Base-by-base conservation (phyloP, 2,797 vertebrate species). In the Melanotaenia maccullochi region DNA sequence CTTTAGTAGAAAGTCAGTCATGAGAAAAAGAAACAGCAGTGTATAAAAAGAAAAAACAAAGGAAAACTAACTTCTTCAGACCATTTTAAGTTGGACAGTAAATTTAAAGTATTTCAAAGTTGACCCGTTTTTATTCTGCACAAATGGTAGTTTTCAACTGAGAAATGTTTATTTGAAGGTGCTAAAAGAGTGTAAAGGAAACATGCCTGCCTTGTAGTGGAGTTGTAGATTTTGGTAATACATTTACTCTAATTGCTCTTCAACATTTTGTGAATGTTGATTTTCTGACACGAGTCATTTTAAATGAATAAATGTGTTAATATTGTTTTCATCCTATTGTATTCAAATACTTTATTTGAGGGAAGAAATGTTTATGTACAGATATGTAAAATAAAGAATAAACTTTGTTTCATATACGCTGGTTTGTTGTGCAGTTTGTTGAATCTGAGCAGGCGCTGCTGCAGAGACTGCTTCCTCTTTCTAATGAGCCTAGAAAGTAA, bases 381-480 rank as follows among this genome's bases (percentile, higher is more conserved):
- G 96, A 98, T 96, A 97, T 99, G 97, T 99, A 98, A 98, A 98
- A 99, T 98, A 98, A 98, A 97, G 95, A 94, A 93, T 95, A 96
- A 97, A 97, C 94, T 93, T 98, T 98, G 96, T 98, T 99, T 99
- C 96, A 93, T 98, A 99, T 84, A 93, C 69, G 90, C 56, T n/a
- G 76, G 76, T 55, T 68, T 85, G 69, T 28, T 9, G 76, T 65
- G 65, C 18, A 49, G 3, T 83, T n/a, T 79, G 60, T 83, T 68
- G 60, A n/a, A 47, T 16, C 56, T 51, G 14, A 11, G 2, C 32
- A 12, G 47, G 12, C 3, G 28, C 20, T 22, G 42, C 30, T 32
- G 28, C 30, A 18, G 0, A 28, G 36, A 9, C 22, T 28, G 22
- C 54, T 83, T 88, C 84, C 78, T 85, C 75, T 80, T 88, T 87